These are phyloP conservation scores for Coilia nasus DNA, from an alignment of 2,797 vertebrate species.

Conservation along the genomic window DNA sequence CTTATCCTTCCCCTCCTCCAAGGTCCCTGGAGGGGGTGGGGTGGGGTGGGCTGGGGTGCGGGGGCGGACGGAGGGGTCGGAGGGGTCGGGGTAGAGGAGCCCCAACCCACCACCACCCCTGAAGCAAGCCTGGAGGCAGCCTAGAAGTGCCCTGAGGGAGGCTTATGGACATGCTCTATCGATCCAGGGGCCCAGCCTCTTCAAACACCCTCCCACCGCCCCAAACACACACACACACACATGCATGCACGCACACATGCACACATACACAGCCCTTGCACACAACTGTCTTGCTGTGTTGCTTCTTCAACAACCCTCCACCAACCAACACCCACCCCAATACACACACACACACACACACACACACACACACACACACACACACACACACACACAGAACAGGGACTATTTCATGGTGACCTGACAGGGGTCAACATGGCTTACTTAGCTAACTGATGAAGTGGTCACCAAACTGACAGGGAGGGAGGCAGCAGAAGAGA, in stretches of 20 bases:
- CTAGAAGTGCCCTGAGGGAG: background rate
- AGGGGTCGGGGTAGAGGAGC: background rate
- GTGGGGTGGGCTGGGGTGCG: background rate
- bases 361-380: background rate
- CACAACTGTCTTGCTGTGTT: too few species aligned
- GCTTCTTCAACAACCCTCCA: background rate
- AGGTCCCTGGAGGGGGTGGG: conserved; percentile 24
- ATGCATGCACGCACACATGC: background rate
- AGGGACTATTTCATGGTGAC: background rate
- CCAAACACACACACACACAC: background rate
- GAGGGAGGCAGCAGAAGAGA: background rate
- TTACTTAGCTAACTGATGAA: background rate
- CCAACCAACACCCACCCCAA: background rate
- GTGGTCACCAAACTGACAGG: conserved; percentile 3
- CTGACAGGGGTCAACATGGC: conserved; percentile 3
- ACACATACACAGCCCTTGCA: too few species aligned
- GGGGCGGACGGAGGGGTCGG: background rate
- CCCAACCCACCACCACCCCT: background rate
- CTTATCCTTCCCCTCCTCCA: conserved; percentile 5
- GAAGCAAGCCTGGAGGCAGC: conserved; percentile 16
- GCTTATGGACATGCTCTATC: conserved; percentile 16
- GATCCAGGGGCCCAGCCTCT: conserved; percentile 21
- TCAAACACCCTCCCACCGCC: background rate
- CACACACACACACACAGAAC: background rate
- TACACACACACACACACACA: background rate